A percentile compares a stretch with the other conserved stretches of the same genome.
These are phyloP conservation scores for Electrona antarctica DNA, from an alignment of 2,113 vertebrate species.

Conservation along the genomic window DNA sequence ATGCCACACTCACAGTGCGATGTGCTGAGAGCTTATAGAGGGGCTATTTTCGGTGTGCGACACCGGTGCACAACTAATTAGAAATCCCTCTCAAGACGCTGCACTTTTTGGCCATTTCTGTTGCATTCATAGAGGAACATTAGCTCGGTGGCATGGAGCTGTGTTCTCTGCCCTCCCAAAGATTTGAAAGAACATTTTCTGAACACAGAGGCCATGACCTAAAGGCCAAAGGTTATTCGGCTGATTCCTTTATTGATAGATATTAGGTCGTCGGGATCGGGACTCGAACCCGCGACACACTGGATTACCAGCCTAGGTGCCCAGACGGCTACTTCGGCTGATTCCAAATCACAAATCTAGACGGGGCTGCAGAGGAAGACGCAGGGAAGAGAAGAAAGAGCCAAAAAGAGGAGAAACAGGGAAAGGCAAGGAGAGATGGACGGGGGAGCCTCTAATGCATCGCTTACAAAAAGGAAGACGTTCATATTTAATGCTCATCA, in stretches of 20 bases:
- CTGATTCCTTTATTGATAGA: slow-evolving; percentile 44
- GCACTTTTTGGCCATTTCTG: slow-evolving; percentile 9
- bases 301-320: too few relatives aligned
- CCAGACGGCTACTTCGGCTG: slow-evolving; percentile 26
- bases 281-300: too few relatives aligned
- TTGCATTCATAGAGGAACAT: slow-evolving; percentile 33
- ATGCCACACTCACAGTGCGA: too few relatives aligned
- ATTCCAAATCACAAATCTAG: slow-evolving; percentile 67
- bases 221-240: slow-evolving; percentile 67
- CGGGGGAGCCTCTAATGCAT: slow-evolving; percentile 63
- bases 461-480: slow-evolving; percentile 74
- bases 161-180: slow-evolving; percentile 64
- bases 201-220: slow-evolving; percentile 62
- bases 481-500: slow-evolving; percentile 82
- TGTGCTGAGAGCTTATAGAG: too few relatives aligned
- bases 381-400: slow-evolving; percentile 38
- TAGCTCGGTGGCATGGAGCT: slow-evolving; percentile 43
- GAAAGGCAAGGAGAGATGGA: slow-evolving; percentile 34
- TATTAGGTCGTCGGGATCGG: too few relatives aligned
- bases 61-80: too few relatives aligned
- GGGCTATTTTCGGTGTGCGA: too few relatives aligned
- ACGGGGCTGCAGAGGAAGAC: slow-evolving; percentile 47
- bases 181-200: slow-evolving; percentile 59
- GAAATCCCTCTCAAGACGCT: slow-evolving; percentile 3
- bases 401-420: slow-evolving; percentile 30